Evolutionary conservation across 2,113 vertebrate genomes (phyloP).

Genomic region (Ursus arctos): DNA sequence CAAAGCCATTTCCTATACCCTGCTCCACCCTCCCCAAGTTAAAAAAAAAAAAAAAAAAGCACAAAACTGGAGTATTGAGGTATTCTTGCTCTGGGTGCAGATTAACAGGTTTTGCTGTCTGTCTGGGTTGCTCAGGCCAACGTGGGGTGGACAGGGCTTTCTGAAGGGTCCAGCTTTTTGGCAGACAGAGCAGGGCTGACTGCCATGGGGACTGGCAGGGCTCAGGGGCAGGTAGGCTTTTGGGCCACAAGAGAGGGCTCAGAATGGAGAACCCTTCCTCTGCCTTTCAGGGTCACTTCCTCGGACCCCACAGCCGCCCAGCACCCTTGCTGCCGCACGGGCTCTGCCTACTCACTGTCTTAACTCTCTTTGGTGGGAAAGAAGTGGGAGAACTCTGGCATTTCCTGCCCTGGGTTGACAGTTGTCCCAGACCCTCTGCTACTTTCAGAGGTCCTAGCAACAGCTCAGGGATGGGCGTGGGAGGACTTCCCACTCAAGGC

Average conservation of each 20-base stretch:
- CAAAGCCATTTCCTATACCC: constrained; percentile 71
- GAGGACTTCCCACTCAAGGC: not conserved
- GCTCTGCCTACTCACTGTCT: constrained; percentile 70
- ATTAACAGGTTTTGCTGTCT: constrained; percentile 22
- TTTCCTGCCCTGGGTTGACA: constrained; percentile 81
- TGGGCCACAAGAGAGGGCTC: not conserved
- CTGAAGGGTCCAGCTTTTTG: not conserved
- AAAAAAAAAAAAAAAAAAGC: constrained; percentile 3
- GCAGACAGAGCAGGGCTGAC: not conserved
- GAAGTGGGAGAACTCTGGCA: constrained; percentile 83
- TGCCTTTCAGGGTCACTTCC: constrained; percentile 2
- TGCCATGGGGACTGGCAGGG: not conserved
- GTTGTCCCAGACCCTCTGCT: constrained; percentile 72
- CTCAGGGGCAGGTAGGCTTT: constrained; percentile 3
- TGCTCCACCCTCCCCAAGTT: constrained; percentile 73
- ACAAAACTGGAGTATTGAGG: constrained; percentile 61
- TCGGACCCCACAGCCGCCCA: not conserved
- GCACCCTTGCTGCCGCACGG: not conserved
- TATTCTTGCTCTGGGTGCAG: constrained; percentile 64
- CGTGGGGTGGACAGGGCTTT: not conserved
- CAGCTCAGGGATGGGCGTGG: not conserved
- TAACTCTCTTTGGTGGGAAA: constrained; percentile 79
- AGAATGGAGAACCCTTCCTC: not conserved
- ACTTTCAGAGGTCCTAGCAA: constrained; percentile 58
- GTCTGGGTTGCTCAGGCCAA: not conserved